Base-by-base conservation (phyloP, 2,888 invertebrate genomes). In the Pyrgus malvae region DNA sequence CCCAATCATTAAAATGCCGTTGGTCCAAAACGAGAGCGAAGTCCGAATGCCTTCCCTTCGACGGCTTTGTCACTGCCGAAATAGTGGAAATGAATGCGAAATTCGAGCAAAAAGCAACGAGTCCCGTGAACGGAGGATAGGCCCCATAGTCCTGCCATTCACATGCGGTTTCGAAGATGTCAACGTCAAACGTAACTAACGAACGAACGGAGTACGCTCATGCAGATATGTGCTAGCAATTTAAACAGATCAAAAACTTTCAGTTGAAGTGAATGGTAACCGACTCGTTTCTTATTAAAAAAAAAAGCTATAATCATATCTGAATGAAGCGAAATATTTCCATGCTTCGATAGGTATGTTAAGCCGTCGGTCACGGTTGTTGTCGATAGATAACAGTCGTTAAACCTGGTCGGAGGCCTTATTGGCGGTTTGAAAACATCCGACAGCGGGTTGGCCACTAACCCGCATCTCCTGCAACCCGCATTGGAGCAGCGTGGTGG, bases 21-120 rank as follows among this genome's bases (percentile, higher is more conserved):
- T 31, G 45, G 21, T 29, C 45, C 53, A 45, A 53, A 45, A 53
- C 38, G 31, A 53, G 53, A 53, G 45, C 45, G 53, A 53, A 54
- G 53, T 54, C 27, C 33, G 46, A 54, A 54, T 54, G 40, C 46
- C 40, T 31, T 40, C 31, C 31, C 17, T 54, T 40, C 53, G 53
- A 54, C 40, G 46, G 45, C 46, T 54, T 54, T 54, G 53, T 46
- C 40, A 40, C 53, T 21, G 38, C 53, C 46, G 53, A 53, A 53
- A 53, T 46, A 46, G 45, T 40, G 31, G 53, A 46, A 54, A 40
- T 54, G 46, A 54, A 54, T 46, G 40, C 23, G 53, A 54, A 54
- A 54, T 54, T 46, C 53, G 53, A 46, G 33, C 46, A 54, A 54
- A 46, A 54, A 54, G 46, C 9, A 5, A 12, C 14, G 21, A 8